Conservation (phyloP, 2,888 invertebrate genomes). For the Acleris literana region DNA sequence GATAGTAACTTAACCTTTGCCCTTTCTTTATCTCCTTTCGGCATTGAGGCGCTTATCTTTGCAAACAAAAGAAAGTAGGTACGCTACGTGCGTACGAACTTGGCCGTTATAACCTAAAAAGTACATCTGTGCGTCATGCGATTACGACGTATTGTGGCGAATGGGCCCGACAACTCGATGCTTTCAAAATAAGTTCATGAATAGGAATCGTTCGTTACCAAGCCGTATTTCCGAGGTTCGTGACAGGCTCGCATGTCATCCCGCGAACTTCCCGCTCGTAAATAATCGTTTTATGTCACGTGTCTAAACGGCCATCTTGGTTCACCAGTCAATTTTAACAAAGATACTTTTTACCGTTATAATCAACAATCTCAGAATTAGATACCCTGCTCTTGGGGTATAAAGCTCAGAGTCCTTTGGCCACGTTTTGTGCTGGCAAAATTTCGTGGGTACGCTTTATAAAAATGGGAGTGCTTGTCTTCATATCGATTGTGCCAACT, state of each 20-base stretch:
- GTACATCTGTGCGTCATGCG: constrained; percentile 16
- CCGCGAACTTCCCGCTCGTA: constrained; percentile 78
- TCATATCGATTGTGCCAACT: constrained; percentile 81
- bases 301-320: constrained; percentile 77
- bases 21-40: constrained; percentile 16
- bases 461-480: constrained; percentile 69
- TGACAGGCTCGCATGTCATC: constrained; percentile 76
- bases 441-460: constrained; percentile 48
- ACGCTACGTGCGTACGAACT: constrained; percentile 8
- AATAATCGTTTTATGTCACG: constrained; percentile 78
- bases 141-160: constrained; percentile 6
- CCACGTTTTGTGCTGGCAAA: constrained; percentile 45
- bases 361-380: constrained; percentile 46
- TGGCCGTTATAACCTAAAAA: background rate
- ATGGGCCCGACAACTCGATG: constrained; percentile 43
- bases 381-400: constrained; percentile 55
- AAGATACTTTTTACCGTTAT: constrained; percentile 51
- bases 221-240: constrained; percentile 72
- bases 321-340: constrained; percentile 60
- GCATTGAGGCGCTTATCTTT: constrained; percentile 18
- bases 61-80: constrained; percentile 24
- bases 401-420: constrained; percentile 58
- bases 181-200: constrained; percentile 69
- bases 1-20: constrained; percentile 3
- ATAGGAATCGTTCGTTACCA: constrained; percentile 72